Evolutionary conservation across 2,113 vertebrate species (phyloP).

Genomic region (Cyanoramphus novaezelandiae): DNA sequence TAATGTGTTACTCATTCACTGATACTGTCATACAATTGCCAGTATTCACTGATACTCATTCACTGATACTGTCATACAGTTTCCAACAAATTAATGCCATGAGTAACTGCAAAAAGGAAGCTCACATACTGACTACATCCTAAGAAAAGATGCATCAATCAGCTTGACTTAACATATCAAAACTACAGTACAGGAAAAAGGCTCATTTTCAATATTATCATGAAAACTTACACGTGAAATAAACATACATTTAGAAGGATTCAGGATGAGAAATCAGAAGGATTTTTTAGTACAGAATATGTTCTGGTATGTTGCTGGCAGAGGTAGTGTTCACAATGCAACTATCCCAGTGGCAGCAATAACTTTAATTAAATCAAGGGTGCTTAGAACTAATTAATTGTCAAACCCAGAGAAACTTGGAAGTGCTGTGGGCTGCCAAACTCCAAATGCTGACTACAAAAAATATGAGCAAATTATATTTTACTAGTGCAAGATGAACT

Average conservation of each 20-base stretch:
- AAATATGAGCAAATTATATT: not conserved
- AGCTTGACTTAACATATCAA: not conserved
- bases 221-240: not conserved
- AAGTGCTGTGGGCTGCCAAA: not conserved
- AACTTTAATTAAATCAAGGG: slow-evolving; percentile 8
- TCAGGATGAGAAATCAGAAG: not conserved
- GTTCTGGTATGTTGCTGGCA: not conserved
- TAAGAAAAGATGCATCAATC: not conserved
- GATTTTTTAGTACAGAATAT: not conserved
- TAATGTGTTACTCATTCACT: not conserved
- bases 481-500: not conserved
- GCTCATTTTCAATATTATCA: not conserved
- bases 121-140: not conserved
- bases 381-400: slow-evolving; percentile 18
- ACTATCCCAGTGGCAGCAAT: not conserved
- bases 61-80: not conserved
- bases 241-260: not conserved
- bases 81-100: not conserved
- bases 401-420: not conserved
- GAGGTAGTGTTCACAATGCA: not conserved
- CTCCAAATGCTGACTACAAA: not conserved
- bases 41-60: not conserved
- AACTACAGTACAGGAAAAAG: not conserved
- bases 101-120: not conserved
- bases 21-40: not conserved